A percentile compares a stretch with the other conserved stretches of the same genome.
phyloP scores from a whole-genome alignment of 2,888 invertebrate species.

The Drosophila subsilvestris region DNA sequence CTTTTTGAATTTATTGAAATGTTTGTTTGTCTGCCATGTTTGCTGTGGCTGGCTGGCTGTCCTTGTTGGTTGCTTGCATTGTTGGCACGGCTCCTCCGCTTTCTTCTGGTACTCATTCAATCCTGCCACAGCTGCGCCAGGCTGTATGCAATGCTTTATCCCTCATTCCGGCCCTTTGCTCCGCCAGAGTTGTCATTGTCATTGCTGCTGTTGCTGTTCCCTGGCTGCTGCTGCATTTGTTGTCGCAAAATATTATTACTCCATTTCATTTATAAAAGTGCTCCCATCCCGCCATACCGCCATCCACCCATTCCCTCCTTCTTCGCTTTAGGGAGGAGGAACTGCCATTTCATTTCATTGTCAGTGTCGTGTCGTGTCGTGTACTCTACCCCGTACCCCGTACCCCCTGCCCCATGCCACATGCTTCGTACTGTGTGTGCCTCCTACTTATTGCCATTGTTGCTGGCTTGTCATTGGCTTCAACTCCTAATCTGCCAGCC shows the following conservation, averaged over 20 bases:
- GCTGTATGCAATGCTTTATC: conserved; percentile 45
- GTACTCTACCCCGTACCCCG: conserved; percentile 11
- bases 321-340: conserved; percentile 15
- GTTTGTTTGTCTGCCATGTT: conserved; percentile 74
- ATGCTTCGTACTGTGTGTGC: conserved; percentile 2
- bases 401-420: conserved; percentile 1
- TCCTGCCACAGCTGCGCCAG: conserved; percentile 54
- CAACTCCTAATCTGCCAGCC: conserved; percentile 58
- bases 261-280: conserved; percentile 81
- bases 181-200: conserved; percentile 22
- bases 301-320: background rate
- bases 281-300: conserved; percentile 31
- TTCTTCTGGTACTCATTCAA: background rate
- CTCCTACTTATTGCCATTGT: conserved; percentile 48
- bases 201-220: conserved; percentile 2
- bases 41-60: conserved; percentile 22
- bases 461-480: conserved; percentile 63
- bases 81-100: conserved; percentile 38
- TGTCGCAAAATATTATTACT: conserved; percentile 81
- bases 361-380: conserved; percentile 72
- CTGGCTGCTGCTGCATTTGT: conserved; percentile 53
- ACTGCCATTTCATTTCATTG: conserved; percentile 77
- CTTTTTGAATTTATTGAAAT: conserved; percentile 76
- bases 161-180: conserved; percentile 11
- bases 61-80: conserved; percentile 56